phyloP scores from a whole-genome alignment of 2,888 invertebrate genomes.

The Pristionchus maxplancki region DNA sequence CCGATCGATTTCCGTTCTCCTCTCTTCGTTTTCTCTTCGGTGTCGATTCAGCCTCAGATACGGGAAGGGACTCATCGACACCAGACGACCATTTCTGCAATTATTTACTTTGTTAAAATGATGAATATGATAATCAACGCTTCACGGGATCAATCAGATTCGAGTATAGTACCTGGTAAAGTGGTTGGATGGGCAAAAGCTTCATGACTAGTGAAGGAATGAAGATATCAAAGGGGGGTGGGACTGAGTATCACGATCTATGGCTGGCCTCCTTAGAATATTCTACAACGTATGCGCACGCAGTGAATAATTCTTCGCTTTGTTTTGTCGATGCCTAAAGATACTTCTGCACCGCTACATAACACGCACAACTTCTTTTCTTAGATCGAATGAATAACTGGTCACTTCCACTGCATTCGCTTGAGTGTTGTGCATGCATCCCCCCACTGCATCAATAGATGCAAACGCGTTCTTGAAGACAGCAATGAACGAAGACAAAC shows the following conservation, averaged over 20 bases:
- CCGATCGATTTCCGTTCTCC: neutral
- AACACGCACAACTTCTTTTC: neutral
- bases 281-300: neutral
- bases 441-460: neutral
- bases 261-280: neutral
- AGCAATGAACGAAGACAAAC: neutral
- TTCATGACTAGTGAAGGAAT: neutral
- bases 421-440: neutral
- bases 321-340: neutral
- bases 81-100: neutral
- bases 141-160: neutral
- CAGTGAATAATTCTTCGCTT: neutral
- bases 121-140: neutral
- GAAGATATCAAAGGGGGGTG: neutral
- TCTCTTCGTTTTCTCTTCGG: neutral
- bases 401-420: neutral
- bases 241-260: neutral
- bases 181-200: neutral
- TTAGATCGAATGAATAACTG: neutral
- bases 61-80: conserved; percentile 9
- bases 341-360: neutral
- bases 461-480: neutral
- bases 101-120: neutral
- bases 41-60: neutral
- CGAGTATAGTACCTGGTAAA: neutral